Conservation (phyloP, 2,113 vertebrate species). For the Hassar affinis region DNA sequence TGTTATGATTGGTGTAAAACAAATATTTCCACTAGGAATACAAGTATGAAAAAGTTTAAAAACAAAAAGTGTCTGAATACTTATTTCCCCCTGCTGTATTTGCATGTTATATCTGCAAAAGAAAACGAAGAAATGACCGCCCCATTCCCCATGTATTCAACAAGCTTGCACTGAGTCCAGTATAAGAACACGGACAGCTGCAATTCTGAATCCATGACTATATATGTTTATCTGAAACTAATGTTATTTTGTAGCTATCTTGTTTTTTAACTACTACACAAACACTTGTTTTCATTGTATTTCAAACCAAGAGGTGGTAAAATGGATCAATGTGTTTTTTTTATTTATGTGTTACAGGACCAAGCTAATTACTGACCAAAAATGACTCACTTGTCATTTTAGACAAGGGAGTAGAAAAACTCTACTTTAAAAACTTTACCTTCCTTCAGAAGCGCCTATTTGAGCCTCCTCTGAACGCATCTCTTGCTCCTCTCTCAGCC, state of each 20-base stretch:
- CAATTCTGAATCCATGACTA: neutral
- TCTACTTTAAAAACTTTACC: neutral
- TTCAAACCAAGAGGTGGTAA: neutral
- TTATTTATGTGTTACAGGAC: neutral
- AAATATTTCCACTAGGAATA: neutral
- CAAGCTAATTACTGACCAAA: neutral
- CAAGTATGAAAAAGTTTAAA: neutral
- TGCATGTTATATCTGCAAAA: neutral
- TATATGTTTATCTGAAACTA: neutral
- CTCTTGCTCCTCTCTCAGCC: slow-evolving; percentile 32
- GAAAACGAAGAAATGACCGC: neutral
- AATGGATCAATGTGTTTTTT: neutral
- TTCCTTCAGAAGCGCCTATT: slow-evolving; percentile 60
- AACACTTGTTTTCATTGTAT: neutral
- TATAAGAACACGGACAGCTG: neutral
- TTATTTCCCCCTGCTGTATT: neutral
- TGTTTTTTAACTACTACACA: neutral
- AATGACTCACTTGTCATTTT: neutral
- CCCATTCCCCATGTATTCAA: neutral
- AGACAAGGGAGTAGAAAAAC: neutral
- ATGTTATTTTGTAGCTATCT: neutral
- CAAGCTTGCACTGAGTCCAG: neutral
- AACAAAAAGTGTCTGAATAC: neutral
- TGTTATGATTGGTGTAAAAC: neutral
- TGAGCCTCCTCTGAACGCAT: slow-evolving; percentile 36